Percentiles rank a stretch among this genome's conserved stretches.
phyloP scores from a whole-genome alignment of 1,140 invertebrate genomes.

The Panagrolaimus sp. region DNA sequence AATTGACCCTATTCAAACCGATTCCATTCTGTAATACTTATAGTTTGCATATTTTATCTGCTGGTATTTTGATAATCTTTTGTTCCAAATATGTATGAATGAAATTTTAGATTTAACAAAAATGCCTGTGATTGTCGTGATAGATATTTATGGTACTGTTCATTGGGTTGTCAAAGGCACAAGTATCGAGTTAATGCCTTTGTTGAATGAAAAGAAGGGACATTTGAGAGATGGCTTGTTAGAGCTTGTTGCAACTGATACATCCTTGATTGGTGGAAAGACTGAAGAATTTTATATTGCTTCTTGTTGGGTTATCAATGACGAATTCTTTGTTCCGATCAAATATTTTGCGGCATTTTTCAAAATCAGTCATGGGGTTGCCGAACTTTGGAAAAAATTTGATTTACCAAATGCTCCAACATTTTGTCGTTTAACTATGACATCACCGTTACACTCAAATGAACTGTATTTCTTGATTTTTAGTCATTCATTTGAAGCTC shows the following conservation, averaged over 20 bases:
- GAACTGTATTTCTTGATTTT: conserved; percentile 39
- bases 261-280: conserved; percentile 20
- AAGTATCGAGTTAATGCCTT: conserved; percentile 1
- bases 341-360: conserved; percentile 49
- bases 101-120: neutral
- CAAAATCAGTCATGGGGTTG: conserved; percentile 24
- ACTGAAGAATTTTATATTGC: conserved; percentile 3
- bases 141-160: conserved; percentile 35
- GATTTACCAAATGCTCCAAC: conserved; percentile 32
- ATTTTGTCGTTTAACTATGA: conserved; percentile 35
- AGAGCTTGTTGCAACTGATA: conserved; percentile 36
- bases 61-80: conserved; percentile 22
- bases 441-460: conserved; percentile 29
- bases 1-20: conserved; percentile 27
- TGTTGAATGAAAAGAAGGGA: neutral
- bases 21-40: conserved; percentile 41
- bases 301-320: conserved; percentile 52
- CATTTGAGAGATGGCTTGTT: conserved; percentile 20
- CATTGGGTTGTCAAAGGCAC: conserved; percentile 22
- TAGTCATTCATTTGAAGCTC: conserved; percentile 26
- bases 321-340: conserved; percentile 36
- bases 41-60: conserved; percentile 36
- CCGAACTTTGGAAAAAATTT: conserved; percentile 40
- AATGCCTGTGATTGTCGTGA: conserved; percentile 21
- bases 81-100: neutral